Evolutionary conservation across 2,888 invertebrate species (phyloP), one percentile per base, ranked within the genome.

Genomic region (Hyalella azteca): DNA sequence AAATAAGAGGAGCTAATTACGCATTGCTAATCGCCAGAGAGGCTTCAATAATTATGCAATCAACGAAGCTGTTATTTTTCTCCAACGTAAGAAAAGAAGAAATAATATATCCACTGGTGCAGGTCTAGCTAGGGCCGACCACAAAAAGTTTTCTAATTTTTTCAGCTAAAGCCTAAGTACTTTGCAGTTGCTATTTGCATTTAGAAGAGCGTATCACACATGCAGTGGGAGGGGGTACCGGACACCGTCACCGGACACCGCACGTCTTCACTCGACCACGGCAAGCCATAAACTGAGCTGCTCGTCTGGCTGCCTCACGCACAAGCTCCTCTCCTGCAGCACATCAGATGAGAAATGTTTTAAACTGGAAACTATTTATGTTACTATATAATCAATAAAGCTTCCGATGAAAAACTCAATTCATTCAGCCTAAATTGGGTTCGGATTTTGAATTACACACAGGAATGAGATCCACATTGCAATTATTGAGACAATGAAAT

Each of bases 241-340:
- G 26, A 22, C 54, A 26, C 54, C 54, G 7, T 11, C 26, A 22
- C 54, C 9, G 26, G 11, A 29, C n/a, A n/a, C n/a, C 22, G 26
- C 7, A 54, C 26, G 29, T 54, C 54, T 29, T 54, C 54, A 54
- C 54, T 22, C 29, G 26, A 29, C 29, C 54, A 54, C 54, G 29
- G 54, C 54, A 13, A 22, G 2, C 54, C 26, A 26, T 54, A 54
- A 11, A 54, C 54, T 54, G 54, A 54, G 5, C 7, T 22, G 54
- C 54, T 54, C 54, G n/a, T n/a, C 54, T 26, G 54, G 26, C 54
- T 54, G 54, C 54, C 54, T 54, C 54, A 54, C 54, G 54, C 29
- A 54, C 54, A 54, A 54, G 29, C 54, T 54, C n/a, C 49, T 54
- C 54, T 54, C 54, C 26, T n/a, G n/a, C n/a, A 54, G 54, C 26